Conservation (phyloP, 1,140 invertebrate species). For the Acromyrmex charruanus region DNA sequence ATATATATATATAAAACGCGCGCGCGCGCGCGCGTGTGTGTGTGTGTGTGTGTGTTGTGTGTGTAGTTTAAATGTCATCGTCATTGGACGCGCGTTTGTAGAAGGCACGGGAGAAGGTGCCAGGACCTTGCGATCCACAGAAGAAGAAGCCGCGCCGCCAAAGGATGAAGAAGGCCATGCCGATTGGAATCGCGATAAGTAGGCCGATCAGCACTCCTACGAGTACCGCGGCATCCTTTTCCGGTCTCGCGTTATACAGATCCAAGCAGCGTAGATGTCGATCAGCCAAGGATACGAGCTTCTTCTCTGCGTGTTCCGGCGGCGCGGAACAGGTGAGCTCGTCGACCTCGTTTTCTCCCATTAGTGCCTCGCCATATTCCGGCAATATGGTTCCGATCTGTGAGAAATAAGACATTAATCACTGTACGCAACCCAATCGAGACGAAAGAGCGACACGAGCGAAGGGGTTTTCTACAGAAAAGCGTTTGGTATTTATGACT, state of each 20-base stretch:
- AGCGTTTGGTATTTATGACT: no score
- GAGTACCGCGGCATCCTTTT: constrained; percentile 89
- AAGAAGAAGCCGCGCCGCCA: constrained; percentile 88
- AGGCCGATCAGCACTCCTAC: constrained; percentile 90
- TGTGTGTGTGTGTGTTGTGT: no score
- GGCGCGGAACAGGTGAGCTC: constrained; percentile 77
- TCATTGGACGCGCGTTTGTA: constrained; percentile 89
- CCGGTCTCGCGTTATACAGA: constrained; percentile 88
- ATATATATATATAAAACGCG: no score
- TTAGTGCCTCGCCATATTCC: constrained; percentile 85
- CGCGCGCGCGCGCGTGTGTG: no score
- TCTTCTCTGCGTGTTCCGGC: constrained; percentile 77
- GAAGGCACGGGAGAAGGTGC: constrained; percentile 89
- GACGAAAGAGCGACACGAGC: not conserved
- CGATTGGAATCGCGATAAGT: constrained; percentile 89
- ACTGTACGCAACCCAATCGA: not conserved
- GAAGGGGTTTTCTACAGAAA: not conserved
- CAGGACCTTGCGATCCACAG: constrained; percentile 86
- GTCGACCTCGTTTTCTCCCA: constrained; percentile 68
- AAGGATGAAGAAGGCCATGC: constrained; percentile 88
- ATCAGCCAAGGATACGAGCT: constrained; percentile 74
- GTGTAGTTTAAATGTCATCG: constrained; percentile 79
- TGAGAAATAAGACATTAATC: not conserved
- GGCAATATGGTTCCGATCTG: constrained; percentile 87
- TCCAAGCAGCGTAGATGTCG: constrained; percentile 88